Evolutionary conservation across 2,797 vertebrate genomes (phyloP), one percentile per base, ranked within the genome.

Genomic region (Enteromius trimaculatus): DNA sequence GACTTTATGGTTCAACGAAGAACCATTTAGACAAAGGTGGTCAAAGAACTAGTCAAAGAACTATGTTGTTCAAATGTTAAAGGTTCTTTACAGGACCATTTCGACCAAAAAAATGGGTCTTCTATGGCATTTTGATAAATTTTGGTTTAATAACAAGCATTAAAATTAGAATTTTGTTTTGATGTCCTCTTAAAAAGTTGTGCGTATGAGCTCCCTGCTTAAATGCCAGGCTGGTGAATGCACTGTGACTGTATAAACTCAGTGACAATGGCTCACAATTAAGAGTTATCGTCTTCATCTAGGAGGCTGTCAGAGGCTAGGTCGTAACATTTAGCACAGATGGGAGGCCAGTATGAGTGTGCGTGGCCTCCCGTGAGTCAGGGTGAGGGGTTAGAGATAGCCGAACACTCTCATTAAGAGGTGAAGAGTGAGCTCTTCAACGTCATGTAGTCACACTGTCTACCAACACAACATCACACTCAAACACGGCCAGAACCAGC

Each of bases 241-340:
- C 60, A 79, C 60, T 64, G 42, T 79, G 68, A 79, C 75, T 68
- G 37, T 16, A 82, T 64, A 75, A 74, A 74, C 17, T 58, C 49
- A 13, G 44, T 60, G 55, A 83, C 80, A 66, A n/a, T 58, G 62
- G 76, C 14, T 10, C 31, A 69, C 70, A 68, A 71, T 79, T 77
- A 84, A 58, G 62, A 88, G 87, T 93, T 91, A 93, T 93, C 91
- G 37, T 21, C 76, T 88, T 77, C 84, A 91, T 92, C 92, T 90
- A n/a, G 82, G 76, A 82, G 77, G 86, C 91, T 88, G 90, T 89
- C 92, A 91, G 74, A 84, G 49, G 88, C 55, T 80, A 79, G 88
- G 89, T 88, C 86, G 47, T 91, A 94, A 91, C 93, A 93, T 94
- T 93, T 93, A 91, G 91, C 89, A 89, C 93, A 95, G 92, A 93